phyloP scores from a whole-genome alignment of 2,888 invertebrate species.

The Actias luna region DNA sequence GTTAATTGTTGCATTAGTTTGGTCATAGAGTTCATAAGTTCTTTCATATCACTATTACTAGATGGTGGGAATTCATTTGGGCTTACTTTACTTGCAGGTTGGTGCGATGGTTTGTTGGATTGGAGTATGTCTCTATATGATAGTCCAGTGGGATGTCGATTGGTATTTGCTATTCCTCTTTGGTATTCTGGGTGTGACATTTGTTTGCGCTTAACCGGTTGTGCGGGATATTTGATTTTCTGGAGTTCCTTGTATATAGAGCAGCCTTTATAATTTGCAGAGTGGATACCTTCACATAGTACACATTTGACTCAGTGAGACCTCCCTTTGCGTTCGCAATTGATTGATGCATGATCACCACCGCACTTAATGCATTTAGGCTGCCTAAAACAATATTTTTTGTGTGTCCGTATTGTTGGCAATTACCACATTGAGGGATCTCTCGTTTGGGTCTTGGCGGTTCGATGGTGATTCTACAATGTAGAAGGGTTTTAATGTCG shows the following conservation, averaged over 20 bases:
- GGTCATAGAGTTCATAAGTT: conserved; percentile 8
- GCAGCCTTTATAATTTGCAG: conserved; percentile 27
- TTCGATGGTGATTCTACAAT: conserved; percentile 23
- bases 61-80: conserved; percentile 1
- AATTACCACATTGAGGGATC: conserved; percentile 30
- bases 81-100: too few species aligned
- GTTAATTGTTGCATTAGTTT: conserved; percentile 16
- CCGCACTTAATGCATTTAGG: conserved; percentile 33
- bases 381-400: conserved; percentile 25
- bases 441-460: conserved; percentile 27
- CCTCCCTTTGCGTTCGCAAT: conserved; percentile 24
- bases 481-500: conserved; percentile 15
- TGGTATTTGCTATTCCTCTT: too few species aligned
- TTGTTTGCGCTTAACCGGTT: conserved; percentile 1
- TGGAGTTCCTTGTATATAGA: conserved; percentile 24
- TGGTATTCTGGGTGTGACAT: not conserved
- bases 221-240: conserved; percentile 18
- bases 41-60: not conserved
- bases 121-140: too few species aligned
- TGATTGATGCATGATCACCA: conserved; percentile 19
- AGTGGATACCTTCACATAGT: conserved; percentile 32
- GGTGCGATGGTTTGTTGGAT: too few species aligned
- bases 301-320: conserved; percentile 29
- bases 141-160: too few species aligned
- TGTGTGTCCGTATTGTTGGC: conserved; percentile 33